These are phyloP conservation scores for Takifugu ocellatus DNA, from an alignment of 2,797 vertebrate genomes.

Conservation along the genomic window DNA sequence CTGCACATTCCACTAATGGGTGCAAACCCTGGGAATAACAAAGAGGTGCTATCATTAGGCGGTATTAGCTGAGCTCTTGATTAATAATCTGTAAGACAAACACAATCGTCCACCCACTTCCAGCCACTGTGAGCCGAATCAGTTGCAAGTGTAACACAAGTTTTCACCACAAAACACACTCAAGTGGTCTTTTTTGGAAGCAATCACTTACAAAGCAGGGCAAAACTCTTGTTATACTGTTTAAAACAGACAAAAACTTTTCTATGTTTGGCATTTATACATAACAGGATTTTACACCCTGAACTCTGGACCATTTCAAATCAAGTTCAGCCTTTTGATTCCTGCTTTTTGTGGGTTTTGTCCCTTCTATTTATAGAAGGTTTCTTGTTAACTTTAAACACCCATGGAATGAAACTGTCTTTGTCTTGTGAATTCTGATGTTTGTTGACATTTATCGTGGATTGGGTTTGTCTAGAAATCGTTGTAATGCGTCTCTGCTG, in stretches of 20 bases:
- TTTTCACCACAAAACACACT: too few species aligned
- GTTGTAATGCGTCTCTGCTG: too few species aligned
- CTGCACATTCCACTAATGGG: conserved; percentile 99
- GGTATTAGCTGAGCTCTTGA: too few species aligned
- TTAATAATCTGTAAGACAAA: too few species aligned
- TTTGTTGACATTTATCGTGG: background rate
- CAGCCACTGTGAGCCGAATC: too few species aligned
- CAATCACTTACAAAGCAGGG: too few species aligned
- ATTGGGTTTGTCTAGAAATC: background rate
- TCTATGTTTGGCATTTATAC: too few species aligned
- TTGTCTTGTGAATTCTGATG: background rate
- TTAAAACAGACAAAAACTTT: too few species aligned
- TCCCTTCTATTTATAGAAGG: background rate
- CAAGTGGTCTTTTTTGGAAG: too few species aligned
- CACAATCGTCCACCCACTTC: too few species aligned
- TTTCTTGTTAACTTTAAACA: conserved; percentile 1
- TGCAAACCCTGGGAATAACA: conserved; percentile 83
- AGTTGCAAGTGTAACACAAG: too few species aligned
- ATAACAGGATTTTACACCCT: conserved; percentile 8
- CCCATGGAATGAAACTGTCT: background rate
- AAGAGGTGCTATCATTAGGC: background rate
- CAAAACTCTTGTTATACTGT: too few species aligned
- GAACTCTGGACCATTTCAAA: conserved; percentile 5
- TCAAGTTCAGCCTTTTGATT: conserved; percentile 4
- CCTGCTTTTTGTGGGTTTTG: background rate